These are phyloP conservation scores for Gobiocypris rarus DNA, from an alignment of 2,113 vertebrate species.

Conservation along the genomic window DNA sequence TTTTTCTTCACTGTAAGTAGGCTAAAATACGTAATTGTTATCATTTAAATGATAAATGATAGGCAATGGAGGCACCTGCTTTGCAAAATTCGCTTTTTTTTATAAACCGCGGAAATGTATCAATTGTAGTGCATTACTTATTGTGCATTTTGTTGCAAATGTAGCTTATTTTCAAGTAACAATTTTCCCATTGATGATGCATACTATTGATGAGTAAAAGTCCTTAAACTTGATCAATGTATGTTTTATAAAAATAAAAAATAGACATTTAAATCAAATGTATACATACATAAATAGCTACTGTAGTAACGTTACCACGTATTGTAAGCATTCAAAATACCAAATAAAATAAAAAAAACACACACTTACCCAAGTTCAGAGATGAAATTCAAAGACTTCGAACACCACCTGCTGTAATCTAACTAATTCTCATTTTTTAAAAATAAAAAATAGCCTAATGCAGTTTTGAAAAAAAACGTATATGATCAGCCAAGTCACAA, in stretches of 20 bases:
- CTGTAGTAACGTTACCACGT: background rate
- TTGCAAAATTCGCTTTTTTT: background rate
- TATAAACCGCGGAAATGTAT: background rate
- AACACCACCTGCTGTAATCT: background rate
- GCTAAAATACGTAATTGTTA: background rate
- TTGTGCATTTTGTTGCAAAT: background rate
- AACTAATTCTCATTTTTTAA: slow-evolving; percentile 42
- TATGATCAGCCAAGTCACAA: slow-evolving; percentile 26
- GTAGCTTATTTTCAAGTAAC: background rate
- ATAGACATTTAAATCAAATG: background rate
- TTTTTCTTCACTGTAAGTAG: background rate
- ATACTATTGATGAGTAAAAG: background rate
- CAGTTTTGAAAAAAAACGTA: background rate
- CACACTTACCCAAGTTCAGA: slow-evolving; percentile 32
- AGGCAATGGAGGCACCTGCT: background rate
- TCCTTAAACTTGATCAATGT: background rate
- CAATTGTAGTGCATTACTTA: background rate
- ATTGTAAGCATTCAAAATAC: background rate
- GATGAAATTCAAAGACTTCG: background rate
- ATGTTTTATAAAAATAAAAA: background rate
- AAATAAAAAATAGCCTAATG: background rate
- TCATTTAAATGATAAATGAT: background rate
- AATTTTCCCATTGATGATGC: background rate
- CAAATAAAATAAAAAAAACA: background rate
- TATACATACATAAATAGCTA: background rate